phyloP scores from a whole-genome alignment of 2,113 vertebrate species.

The Choloepus hoffmanni region DNA sequence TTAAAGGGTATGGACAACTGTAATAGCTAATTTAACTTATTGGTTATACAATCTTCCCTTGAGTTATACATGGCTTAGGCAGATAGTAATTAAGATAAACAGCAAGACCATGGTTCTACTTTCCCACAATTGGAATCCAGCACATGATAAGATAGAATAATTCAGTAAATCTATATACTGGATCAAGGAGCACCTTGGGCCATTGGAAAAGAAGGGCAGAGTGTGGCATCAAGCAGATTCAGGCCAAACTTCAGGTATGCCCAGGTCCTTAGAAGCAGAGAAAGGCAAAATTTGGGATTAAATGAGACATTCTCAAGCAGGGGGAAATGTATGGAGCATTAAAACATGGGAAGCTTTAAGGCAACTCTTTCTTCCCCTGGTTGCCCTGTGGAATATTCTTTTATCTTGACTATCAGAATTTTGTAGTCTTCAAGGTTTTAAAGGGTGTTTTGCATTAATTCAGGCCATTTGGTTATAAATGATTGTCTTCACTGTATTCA shows the following conservation, averaged over 20 bases:
- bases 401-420: neutral
- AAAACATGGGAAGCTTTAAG: neutral
- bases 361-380: neutral
- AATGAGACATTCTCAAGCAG: neutral
- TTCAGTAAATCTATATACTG: neutral
- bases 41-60: neutral
- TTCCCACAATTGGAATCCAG: neutral
- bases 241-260: conserved; percentile 11
- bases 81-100: neutral
- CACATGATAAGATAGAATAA: neutral
- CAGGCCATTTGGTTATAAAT: neutral
- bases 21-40: neutral
- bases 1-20: neutral
- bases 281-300: neutral
- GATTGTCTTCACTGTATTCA: conserved; percentile 10
- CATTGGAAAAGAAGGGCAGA: neutral
- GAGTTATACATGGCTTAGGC: neutral
- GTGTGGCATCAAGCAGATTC: neutral
- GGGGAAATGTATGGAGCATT: neutral
- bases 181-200: neutral
- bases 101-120: neutral
- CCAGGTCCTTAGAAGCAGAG: neutral
- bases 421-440: neutral
- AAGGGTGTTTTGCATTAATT: neutral
- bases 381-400: neutral